Conservation (phyloP, 2,113 vertebrate species). For the Calidris pygmaea region DNA sequence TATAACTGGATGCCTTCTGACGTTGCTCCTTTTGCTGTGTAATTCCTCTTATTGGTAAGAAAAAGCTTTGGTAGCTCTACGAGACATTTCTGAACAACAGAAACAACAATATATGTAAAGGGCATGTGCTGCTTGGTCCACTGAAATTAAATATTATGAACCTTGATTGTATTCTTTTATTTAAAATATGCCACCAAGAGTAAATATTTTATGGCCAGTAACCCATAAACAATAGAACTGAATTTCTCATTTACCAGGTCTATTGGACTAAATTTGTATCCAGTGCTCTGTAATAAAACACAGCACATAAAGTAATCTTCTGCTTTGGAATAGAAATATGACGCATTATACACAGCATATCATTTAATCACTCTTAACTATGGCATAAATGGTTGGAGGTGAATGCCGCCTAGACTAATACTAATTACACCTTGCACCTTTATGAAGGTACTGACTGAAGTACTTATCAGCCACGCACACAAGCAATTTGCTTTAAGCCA, state of each 20-base stretch:
- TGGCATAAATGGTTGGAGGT: neutral
- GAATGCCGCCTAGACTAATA: neutral
- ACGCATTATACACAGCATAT: neutral
- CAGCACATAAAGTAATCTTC: neutral
- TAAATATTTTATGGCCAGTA: neutral
- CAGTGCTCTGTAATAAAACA: neutral
- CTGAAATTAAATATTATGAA: neutral
- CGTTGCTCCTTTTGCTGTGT: neutral
- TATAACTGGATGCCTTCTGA: neutral
- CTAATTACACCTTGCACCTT: slow-evolving; percentile 19
- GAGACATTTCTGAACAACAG: neutral
- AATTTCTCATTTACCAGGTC: neutral
- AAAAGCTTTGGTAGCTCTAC: neutral
- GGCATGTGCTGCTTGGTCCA: neutral
- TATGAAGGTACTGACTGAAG: neutral
- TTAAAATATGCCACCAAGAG: neutral
- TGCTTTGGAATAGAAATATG: neutral
- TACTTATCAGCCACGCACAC: slow-evolving; percentile 13
- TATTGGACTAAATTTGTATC: neutral
- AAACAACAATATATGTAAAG: neutral
- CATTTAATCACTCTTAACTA: slow-evolving; percentile 7
- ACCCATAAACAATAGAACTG: neutral
- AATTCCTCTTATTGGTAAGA: neutral
- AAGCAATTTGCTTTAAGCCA: slow-evolving; percentile 17
- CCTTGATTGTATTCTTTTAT: neutral